Conservation (phyloP, 2,888 invertebrate genomes). For the Linyphia triangularis region DNA sequence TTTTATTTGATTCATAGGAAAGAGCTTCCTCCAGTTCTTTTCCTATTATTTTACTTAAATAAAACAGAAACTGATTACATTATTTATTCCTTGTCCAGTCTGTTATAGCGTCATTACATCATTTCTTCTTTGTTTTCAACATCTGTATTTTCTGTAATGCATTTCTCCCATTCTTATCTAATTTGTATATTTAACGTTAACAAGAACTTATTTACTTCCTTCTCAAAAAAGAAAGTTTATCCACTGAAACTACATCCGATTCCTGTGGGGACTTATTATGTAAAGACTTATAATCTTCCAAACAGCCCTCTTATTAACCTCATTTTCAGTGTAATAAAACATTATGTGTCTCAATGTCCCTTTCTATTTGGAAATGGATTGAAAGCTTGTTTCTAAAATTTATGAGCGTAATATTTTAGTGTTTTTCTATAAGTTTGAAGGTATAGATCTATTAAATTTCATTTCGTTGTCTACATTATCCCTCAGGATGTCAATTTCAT, state of each 20-base stretch:
- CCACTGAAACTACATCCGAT: not conserved
- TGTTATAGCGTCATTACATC: not conserved
- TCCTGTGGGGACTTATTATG: not conserved
- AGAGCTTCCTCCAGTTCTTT: not conserved
- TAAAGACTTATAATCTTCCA: not conserved
- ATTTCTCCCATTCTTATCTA: not conserved
- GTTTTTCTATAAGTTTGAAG: not conserved
- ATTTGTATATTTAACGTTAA: not conserved
- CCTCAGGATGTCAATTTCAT: not conserved
- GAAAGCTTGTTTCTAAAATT: not conserved
- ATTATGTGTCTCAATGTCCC: not conserved
- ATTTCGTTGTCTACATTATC: not conserved
- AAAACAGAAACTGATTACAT: not conserved
- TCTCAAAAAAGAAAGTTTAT: not conserved
- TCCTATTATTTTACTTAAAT: not conserved
- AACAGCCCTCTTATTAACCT: not conserved
- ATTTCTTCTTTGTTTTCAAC: slow-evolving; percentile 1
- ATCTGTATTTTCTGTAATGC: not conserved
- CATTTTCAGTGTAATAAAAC: not conserved
- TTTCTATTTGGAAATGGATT: not conserved
- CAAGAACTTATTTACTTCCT: not conserved
- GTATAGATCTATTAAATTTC: not conserved
- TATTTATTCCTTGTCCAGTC: not conserved
- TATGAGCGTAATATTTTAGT: not conserved
- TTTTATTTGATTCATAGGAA: not conserved